Percentiles rank a stretch among this genome's conserved stretches.
Evolutionary conservation across 1,140 invertebrate species (phyloP).

Genomic region (Dryas iulia): DNA sequence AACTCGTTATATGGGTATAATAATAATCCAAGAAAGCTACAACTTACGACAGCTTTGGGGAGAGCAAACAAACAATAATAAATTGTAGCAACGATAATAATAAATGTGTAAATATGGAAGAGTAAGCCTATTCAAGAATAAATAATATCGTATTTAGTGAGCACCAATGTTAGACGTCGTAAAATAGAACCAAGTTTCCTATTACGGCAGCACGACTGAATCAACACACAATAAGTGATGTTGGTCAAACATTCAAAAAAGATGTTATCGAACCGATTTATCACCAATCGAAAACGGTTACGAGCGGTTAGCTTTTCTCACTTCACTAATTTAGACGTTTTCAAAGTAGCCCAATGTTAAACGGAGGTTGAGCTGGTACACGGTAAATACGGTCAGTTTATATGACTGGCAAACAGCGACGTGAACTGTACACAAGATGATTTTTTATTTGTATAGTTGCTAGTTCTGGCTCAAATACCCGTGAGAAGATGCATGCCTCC

Average conservation of each 20-base stretch:
- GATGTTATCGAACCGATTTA: constrained; percentile 74
- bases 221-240: constrained; percentile 71
- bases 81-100: constrained; percentile 45
- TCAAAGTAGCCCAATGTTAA: constrained; percentile 74
- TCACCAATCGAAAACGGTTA: constrained; percentile 64
- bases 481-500: constrained; percentile 66
- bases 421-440: constrained; percentile 76
- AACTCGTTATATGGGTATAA: constrained; percentile 8
- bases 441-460: constrained; percentile 73
- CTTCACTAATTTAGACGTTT: constrained; percentile 76
- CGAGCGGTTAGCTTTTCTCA: constrained; percentile 74
- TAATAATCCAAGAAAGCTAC: constrained; percentile 20
- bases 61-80: constrained; percentile 46
- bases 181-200: constrained; percentile 59
- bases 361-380: constrained; percentile 64
- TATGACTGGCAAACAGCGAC: constrained; percentile 69
- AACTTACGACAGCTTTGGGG: constrained; percentile 31
- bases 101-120: constrained; percentile 53
- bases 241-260: constrained; percentile 58
- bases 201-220: constrained; percentile 55
- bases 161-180: constrained; percentile 52
- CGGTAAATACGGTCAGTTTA: constrained; percentile 72
- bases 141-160: constrained; percentile 56
- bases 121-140: constrained; percentile 54
- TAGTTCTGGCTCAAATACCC: constrained; percentile 70